phyloP scores from a whole-genome alignment of 2,113 vertebrate genomes.

The Gnathonemus longibarbis region DNA sequence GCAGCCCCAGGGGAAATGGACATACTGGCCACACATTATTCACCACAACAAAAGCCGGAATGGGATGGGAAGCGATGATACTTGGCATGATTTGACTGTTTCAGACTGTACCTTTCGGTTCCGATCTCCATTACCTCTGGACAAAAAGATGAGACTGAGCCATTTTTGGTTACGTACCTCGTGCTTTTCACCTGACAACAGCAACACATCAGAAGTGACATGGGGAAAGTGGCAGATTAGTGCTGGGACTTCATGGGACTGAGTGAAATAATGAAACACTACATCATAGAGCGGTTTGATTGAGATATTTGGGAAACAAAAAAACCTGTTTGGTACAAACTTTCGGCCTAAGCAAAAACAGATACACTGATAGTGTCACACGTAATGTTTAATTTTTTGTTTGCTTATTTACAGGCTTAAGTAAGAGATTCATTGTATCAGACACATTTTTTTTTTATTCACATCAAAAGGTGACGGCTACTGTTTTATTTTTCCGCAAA shows the following conservation, averaged over 20 bases:
- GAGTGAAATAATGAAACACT: not conserved
- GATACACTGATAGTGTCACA: not conserved
- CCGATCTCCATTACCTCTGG: not conserved
- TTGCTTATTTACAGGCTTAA: not conserved
- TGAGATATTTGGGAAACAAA: not conserved
- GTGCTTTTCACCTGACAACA: not conserved
- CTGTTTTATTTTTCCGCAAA: not conserved
- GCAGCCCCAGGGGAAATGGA: slow-evolving; percentile 36
- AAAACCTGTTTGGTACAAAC: not conserved
- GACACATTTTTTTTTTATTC: not conserved
- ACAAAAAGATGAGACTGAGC: not conserved
- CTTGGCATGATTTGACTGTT: not conserved
- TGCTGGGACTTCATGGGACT: not conserved
- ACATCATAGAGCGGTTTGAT: not conserved
- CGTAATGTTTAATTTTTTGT: not conserved
- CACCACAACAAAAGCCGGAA: slow-evolving; percentile 34
- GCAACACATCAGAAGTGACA: not conserved
- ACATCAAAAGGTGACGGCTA: not conserved
- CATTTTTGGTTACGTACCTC: not conserved
- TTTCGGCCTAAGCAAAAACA: not conserved
- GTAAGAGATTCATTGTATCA: not conserved
- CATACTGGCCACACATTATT: slow-evolving; percentile 31
- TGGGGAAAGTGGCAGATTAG: not conserved
- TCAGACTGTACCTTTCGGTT: not conserved
- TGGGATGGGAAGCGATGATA: slow-evolving; percentile 28